phyloP scores from a whole-genome alignment of 1,140 invertebrate genomes.

The Asbolus verrucosus region DNA sequence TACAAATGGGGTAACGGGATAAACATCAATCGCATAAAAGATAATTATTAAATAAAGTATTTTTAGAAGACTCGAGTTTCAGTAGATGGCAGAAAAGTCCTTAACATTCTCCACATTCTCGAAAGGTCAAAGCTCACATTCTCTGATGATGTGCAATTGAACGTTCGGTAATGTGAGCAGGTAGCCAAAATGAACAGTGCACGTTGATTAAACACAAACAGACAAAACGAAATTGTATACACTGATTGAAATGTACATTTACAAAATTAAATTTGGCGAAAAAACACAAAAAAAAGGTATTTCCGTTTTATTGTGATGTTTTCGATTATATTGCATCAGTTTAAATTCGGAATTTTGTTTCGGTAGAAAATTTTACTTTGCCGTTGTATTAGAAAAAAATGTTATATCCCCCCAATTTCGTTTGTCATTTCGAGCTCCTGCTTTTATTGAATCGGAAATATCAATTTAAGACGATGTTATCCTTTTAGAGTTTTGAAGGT shows the following conservation, averaged over 20 bases:
- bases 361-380: not conserved
- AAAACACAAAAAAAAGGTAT: not conserved
- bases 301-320: not conserved
- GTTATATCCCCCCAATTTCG: constrained; percentile 16
- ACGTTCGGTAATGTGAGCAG: no score
- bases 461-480: constrained; percentile 29
- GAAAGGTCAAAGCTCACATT: no score
- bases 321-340: constrained; percentile 16
- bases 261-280: constrained; percentile 17
- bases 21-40: no score
- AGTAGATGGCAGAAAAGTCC: no score
- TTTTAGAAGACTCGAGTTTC: no score
- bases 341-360: no score
- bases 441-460: constrained; percentile 38
- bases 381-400: constrained; percentile 18
- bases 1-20: no score
- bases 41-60: no score
- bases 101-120: no score
- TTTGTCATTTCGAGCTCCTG: constrained; percentile 24
- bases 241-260: not conserved
- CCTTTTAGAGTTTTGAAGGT: constrained; percentile 22
- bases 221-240: no score
- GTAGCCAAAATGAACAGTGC: no score
- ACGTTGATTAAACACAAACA: not conserved
- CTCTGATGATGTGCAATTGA: no score